Evolutionary conservation across 2,797 vertebrate species (phyloP).

Genomic region (Myoxocephalus aenaeus): DNA sequence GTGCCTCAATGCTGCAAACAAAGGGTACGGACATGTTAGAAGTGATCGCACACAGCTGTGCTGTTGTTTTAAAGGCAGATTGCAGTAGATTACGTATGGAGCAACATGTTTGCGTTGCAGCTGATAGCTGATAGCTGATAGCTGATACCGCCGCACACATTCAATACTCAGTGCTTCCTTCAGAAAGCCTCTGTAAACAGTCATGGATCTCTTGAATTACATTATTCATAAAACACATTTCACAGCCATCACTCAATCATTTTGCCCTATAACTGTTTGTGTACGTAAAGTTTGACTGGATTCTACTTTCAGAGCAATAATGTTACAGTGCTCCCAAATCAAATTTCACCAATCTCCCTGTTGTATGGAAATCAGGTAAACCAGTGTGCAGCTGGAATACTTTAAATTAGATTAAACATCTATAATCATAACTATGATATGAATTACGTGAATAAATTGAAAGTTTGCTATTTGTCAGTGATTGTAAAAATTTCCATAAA

Average conservation of each 20-base stretch:
- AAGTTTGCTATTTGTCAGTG: no score
- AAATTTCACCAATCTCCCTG: neutral
- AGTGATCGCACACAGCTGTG: neutral
- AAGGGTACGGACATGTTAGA: constrained; percentile 29
- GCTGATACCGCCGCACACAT: neutral
- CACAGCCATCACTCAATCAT: neutral
- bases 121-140: neutral
- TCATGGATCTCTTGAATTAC: neutral
- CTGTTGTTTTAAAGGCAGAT: neutral
- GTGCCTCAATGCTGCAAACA: constrained; percentile 56
- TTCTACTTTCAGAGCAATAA: no score
- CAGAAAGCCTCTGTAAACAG: neutral
- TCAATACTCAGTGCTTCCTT: neutral
- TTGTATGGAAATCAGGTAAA: neutral
- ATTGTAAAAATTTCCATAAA: neutral
- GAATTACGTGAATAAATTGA: neutral
- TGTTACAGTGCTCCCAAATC: neutral
- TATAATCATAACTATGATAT: neutral
- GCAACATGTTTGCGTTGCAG: neutral
- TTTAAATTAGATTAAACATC: neutral
- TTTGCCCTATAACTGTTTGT: neutral
- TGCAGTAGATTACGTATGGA: neutral
- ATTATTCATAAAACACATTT: constrained; percentile 1
- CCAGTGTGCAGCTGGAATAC: neutral
- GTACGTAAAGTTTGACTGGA: neutral